Base-by-base conservation (phyloP, 2,113 vertebrate genomes). In the Daboia siamensis region DNA sequence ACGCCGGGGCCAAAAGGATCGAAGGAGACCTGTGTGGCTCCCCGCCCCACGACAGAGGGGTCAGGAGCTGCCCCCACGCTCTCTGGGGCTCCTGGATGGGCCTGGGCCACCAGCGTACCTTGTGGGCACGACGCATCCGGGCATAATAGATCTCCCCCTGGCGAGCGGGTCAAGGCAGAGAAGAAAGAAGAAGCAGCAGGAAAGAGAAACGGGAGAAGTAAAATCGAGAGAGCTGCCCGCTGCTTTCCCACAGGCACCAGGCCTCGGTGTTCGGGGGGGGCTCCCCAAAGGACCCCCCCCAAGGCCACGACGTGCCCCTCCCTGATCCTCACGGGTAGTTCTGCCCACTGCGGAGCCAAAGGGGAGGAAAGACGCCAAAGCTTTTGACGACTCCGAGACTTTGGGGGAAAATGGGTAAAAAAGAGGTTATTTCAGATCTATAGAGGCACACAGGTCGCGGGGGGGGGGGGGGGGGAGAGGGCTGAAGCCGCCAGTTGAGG, bases 51-150 rank as follows among this genome's bases (percentile, higher is more conserved):
- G 4, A 15, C 69, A 80, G n/a, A 39, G 15, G 8, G 5, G n/a
- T 8, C 24, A 85, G 52, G 13, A 52, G 39, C 46, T 3, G 23
- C 44, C 64, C 94, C 44, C 44, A 80, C 11, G 3, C 10, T 3
- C 48, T 1, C 29, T 7, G 1, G 15, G n/a, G 29, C 80, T 89
- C 3, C 13, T 10, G 64, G 89, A 86, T 87, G 0, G 39, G 4
- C 4, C 4, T 20, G 20, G 23, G 92, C 93, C 94, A 26, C 93
- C 94, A 26, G 10, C 6, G 91, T 99, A 99, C 99, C 99, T 99
- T 97, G 92, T 98, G 96, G 39, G 98, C 98, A 94, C 98, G 97
- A 91, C 96, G 98, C 92, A 96, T 86, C 57, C 97, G 97, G 85
- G 97, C 93, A 95, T 96, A 97, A 91, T 95, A 95, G 12, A 96